Base-by-base conservation (phyloP, 2,797 vertebrate species). In the Muraenolepis orangiensis region DNA sequence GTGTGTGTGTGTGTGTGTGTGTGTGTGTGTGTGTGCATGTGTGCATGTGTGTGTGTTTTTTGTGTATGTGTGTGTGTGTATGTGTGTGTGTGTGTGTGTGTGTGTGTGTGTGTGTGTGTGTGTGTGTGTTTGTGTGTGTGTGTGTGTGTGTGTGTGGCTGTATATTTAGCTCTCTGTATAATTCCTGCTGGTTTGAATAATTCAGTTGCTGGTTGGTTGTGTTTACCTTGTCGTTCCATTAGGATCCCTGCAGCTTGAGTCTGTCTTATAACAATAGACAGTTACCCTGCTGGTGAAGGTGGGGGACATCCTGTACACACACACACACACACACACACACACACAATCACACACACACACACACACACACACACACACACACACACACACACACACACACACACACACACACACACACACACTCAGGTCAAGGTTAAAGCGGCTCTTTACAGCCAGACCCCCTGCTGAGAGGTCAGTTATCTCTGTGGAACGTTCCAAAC, bases 221-320 rank as follows among this genome's bases (percentile, higher is more conserved):
- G n/a, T n/a, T n/a, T n/a, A n/a, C n/a, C n/a, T n/a, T 74, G 84
- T 71, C 71, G 79, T 80, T 68, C 38, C 72, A 79, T 81, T 66
- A 68, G 81, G 82, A 84, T 88, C 84, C 76, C 70, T 82, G 85
- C 81, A 81, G 76, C 77, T 74, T 77, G 72, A 79, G 91, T 81
- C 82, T 86, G 78, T 84, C 81, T 86, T 76, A 86, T 92, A 94
- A 94, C 93, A 94, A 95, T 94, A 90, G 92, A 88, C 89, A 90
- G 83, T 84, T 81, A 78, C 78, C 85, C 85, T 90, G 85, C 87
- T 90, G 90, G 86, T 86, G 83, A 76, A 80, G 87, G 85, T 90
- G 89, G 84, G 89, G 94, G 93, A 95, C 91, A 94, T 95, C 94
- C 94, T 95, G 93, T 92, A 93, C 91, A 88, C 88, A 90, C 89